Base-by-base conservation (phyloP, 2,113 vertebrate genomes). In the Ctenodactylus gundi region DNA sequence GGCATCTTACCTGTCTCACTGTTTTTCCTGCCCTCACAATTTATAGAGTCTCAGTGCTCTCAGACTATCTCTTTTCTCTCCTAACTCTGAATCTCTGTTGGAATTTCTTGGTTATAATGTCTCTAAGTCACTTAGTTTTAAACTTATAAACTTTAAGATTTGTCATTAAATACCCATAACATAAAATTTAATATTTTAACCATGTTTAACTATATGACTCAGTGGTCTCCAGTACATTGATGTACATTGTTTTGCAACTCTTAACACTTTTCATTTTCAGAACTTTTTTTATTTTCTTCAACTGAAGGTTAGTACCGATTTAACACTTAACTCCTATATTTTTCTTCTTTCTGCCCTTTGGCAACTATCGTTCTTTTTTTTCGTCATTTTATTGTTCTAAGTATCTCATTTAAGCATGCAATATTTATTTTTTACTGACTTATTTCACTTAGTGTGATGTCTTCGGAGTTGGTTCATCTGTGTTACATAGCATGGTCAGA, bases 101-200 rank as follows among this genome's bases (percentile, higher is more conserved):
- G 15, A 12, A 36, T 13, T 12, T 62, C 68, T 62, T 39, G 25
- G 23, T 90, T 34, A 29, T 90, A 20, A 57, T 70, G 27, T 34
- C 89, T 94, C 6, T 53, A 70, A 88, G 31, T 88, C 49, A 29
- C 75, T 94, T 88, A 21, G 72, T 93, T 70, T 81, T 14, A 36
- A 39, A 29, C 31, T 64, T 44, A 31, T 41, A 55, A 31, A n/a
- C 11, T 80, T 27, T 85, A 85, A n/a, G n/a, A n/a, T n/a, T 90
- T 83, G 41, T 76, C 25, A 8, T 92, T 93, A 34, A 81, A 41
- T 83, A 83, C 7, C 15, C 21, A 11, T 89, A 73, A 77, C 36
- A 85, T 57, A 67, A 76, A 60, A 85, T 57, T 46, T 62, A 44
- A 68, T n/a, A 62, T 75, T 88, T 88, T 78, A 49, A 55, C 10